phyloP scores from a whole-genome alignment of 1,140 invertebrate genomes.

The Aphidius gifuensis region DNA sequence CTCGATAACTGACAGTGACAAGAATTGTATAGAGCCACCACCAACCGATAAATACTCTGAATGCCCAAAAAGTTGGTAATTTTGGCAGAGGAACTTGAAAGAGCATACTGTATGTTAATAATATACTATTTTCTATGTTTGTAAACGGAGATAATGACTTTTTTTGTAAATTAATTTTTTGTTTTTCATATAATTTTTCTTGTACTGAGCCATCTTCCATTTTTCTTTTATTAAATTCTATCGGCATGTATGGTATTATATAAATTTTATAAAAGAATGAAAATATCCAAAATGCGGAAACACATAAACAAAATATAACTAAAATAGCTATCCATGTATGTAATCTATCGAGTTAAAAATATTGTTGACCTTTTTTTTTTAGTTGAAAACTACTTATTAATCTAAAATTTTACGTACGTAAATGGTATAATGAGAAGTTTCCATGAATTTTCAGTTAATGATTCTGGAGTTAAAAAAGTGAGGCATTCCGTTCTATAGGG shows the following conservation, averaged over 20 bases:
- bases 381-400: conserved; percentile 27
- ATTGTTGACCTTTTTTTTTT: conserved; percentile 7
- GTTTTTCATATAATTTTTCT: conserved; percentile 25
- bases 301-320: conserved; percentile 59
- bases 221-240: conserved; percentile 19
- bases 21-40: conserved; percentile 82
- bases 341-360: conserved; percentile 43
- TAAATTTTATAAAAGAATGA: conserved; percentile 49
- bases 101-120: conserved; percentile 78
- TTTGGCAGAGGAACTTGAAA: conserved; percentile 72
- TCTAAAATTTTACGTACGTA: conserved; percentile 51
- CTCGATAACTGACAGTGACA: conserved; percentile 72
- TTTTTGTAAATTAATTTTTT: conserved; percentile 26
- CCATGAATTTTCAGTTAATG: conserved; percentile 76
- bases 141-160: conserved; percentile 67
- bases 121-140: conserved; percentile 66
- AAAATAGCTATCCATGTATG: conserved; percentile 65
- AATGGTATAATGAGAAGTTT: conserved; percentile 78
- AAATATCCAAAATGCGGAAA: conserved; percentile 58
- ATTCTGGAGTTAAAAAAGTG: conserved; percentile 78
- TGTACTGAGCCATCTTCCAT: conserved; percentile 4
- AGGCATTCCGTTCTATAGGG: conserved; percentile 78
- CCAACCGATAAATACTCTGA: conserved; percentile 75
- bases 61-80: conserved; percentile 71
- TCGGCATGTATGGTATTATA: conserved; percentile 37